Percentiles rank a stretch among this genome's conserved stretches.
These are phyloP conservation scores for Theropithecus gelada DNA, from an alignment of 2,113 vertebrate species.

Conservation along the genomic window DNA sequence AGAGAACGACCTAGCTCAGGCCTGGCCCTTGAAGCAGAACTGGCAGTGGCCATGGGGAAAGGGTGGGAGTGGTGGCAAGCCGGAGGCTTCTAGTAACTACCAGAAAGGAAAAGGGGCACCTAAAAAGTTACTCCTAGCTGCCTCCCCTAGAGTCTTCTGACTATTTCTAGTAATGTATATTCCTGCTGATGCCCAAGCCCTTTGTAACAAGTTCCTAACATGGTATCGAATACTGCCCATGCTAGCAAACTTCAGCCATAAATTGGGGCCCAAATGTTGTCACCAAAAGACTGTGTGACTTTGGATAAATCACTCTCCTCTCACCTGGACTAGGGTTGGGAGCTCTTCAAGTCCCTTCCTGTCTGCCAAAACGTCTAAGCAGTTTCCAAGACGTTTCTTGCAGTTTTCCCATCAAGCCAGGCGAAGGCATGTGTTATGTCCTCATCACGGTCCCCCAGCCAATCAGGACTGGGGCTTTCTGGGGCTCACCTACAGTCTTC, in stretches of 20 bases:
- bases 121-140: fast-evolving
- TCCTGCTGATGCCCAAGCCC: neutral
- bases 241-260: neutral
- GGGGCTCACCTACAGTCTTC: neutral
- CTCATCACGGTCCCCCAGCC: neutral
- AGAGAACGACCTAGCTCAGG: neutral
- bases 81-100: neutral
- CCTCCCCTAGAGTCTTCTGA: neutral
- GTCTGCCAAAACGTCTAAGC: neutral
- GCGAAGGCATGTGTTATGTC: neutral
- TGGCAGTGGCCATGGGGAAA: neutral
- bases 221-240: neutral
- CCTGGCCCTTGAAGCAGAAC: neutral
- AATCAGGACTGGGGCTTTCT: neutral
- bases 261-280: neutral
- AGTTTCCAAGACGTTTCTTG: neutral
- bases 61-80: neutral
- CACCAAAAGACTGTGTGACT: neutral
- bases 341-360: neutral
- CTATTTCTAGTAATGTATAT: neutral
- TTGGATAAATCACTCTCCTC: neutral
- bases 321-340: neutral
- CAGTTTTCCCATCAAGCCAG: neutral
- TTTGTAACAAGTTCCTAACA: neutral
- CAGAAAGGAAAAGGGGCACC: neutral